These are phyloP conservation scores for Cebidichthys violaceus DNA, from an alignment of 2,113 vertebrate species.

Conservation along the genomic window DNA sequence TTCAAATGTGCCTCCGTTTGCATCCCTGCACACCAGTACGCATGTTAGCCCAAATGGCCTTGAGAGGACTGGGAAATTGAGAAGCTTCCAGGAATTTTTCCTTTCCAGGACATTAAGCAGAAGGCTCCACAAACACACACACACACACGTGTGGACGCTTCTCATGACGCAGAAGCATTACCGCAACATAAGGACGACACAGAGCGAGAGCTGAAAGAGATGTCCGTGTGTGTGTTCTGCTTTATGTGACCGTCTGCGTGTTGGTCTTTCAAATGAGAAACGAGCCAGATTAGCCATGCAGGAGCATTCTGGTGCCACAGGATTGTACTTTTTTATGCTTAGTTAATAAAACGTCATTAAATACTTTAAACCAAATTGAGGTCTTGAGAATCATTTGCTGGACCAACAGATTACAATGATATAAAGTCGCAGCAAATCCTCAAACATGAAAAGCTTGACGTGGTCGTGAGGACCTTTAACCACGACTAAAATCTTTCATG, in stretches of 20 bases:
- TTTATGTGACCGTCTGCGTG: conserved; percentile 7
- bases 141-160: too few relatives aligned
- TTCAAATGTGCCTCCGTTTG: conserved; percentile 31
- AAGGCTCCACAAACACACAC: background rate
- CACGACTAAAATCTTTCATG: too few relatives aligned
- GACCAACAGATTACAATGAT: background rate
- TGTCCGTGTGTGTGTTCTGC: conserved; percentile 20
- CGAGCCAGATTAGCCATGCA: conserved; percentile 10
- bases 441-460: too few relatives aligned
- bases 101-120: conserved; percentile 14
- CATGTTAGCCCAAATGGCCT: conserved; percentile 16
- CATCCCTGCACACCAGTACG: conserved; percentile 18
- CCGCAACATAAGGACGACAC: background rate
- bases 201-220: conserved; percentile 1
- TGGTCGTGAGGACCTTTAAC: too few relatives aligned
- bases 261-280: conserved; percentile 34
- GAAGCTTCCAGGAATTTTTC: conserved; percentile 5
- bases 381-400: background rate
- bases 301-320: conserved; percentile 21
- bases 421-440: too few relatives aligned
- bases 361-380: background rate
- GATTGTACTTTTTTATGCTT: too few relatives aligned
- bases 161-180: background rate
- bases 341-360: too few relatives aligned
- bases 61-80: conserved; percentile 32